A percentile compares a stretch with the other conserved stretches of the same genome.
phyloP scores from a whole-genome alignment of 1,140 invertebrate species.

The Drosophila teissieri region DNA sequence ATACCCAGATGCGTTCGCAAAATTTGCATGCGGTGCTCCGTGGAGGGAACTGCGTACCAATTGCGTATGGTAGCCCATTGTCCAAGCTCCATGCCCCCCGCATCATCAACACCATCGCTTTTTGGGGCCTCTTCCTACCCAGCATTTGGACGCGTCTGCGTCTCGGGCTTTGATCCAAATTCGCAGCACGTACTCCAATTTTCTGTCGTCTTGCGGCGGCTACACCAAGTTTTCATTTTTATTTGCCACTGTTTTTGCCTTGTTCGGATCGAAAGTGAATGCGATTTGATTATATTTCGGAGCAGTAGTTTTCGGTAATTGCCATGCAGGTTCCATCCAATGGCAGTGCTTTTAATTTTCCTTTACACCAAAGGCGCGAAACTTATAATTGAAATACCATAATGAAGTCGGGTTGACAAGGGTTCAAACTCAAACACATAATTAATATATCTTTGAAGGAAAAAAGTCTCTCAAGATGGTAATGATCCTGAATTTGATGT shows the following conservation, averaged over 20 bases:
- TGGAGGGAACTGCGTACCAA: constrained; percentile 49
- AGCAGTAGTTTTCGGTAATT: constrained; percentile 51
- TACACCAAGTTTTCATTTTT: constrained; percentile 53
- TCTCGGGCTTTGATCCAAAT: constrained; percentile 67
- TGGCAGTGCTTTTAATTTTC: constrained; percentile 65
- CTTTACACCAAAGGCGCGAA: constrained; percentile 42
- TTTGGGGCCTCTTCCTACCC: constrained; percentile 26
- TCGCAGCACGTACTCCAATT: constrained; percentile 64
- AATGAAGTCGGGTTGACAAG: not conserved
- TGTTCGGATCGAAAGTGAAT: constrained; percentile 72
- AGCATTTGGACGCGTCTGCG: constrained; percentile 13
- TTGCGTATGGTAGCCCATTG: constrained; percentile 37
- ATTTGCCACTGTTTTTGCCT: constrained; percentile 37
- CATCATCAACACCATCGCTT: not conserved
- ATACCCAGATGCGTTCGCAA: constrained; percentile 70
- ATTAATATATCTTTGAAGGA: not conserved
- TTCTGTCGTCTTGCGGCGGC: constrained; percentile 44
- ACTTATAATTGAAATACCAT: constrained; percentile 9
- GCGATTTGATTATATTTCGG: constrained; percentile 50
- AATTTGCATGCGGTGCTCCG: constrained; percentile 63
- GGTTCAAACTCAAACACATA: not conserved
- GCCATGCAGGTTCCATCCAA: constrained; percentile 59
- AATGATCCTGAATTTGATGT: not conserved
- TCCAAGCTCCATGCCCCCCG: constrained; percentile 8
- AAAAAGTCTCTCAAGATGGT: not conserved